These are phyloP conservation scores for Hirudo medicinalis DNA, from an alignment of 1,140 invertebrate species.

Conservation along the genomic window DNA sequence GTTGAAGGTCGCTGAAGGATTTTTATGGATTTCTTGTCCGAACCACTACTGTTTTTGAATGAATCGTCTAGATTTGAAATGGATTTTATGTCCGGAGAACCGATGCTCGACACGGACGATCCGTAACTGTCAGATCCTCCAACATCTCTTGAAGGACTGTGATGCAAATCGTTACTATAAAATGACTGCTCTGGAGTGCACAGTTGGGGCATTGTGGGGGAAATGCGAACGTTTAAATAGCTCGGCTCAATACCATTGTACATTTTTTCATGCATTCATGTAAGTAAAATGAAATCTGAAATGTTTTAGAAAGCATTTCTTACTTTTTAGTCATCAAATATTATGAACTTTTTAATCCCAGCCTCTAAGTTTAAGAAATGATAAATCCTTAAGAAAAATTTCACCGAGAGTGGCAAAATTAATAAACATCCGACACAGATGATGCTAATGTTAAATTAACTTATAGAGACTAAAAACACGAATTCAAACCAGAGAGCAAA, in stretches of 20 bases:
- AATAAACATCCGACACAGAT: too few relatives aligned
- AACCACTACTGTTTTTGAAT: background rate
- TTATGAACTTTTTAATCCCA: too few relatives aligned
- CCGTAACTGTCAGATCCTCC: conserved; percentile 3
- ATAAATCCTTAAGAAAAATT: too few relatives aligned
- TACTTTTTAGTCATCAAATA: too few relatives aligned
- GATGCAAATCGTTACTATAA: background rate
- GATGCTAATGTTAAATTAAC: too few relatives aligned
- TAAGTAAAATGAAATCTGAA: background rate
- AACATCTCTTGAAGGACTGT: conserved; percentile 1
- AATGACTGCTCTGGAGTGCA: background rate
- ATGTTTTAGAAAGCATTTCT: background rate
- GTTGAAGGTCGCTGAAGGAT: conserved; percentile 4
- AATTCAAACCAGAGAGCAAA: too few relatives aligned
- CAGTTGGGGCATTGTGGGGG: background rate
- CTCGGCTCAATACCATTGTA: conserved; percentile 11
- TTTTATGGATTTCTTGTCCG: conserved; percentile 7
- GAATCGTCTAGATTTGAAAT: background rate
- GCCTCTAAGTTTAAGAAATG: too few relatives aligned
- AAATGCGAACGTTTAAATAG: conserved; percentile 1
- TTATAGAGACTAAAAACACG: too few relatives aligned
- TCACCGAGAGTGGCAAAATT: too few relatives aligned
- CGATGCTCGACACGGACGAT: conserved; percentile 5
- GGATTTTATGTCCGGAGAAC: conserved; percentile 5
- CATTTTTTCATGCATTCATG: background rate